Evolutionary conservation across 2,888 invertebrate genomes (phyloP).

Genomic region (Brachyptera risi): DNA sequence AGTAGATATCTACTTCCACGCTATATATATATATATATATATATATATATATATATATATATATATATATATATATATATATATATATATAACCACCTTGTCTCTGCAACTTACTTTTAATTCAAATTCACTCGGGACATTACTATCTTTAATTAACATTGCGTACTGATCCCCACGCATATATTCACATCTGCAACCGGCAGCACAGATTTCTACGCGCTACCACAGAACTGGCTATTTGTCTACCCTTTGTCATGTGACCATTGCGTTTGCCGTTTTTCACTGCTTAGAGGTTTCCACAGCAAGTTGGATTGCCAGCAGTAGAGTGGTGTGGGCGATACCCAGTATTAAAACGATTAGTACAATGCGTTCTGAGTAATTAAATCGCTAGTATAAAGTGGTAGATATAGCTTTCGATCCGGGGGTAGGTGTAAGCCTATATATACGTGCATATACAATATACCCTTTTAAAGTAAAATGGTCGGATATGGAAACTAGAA

Average conservation of each 20-base stretch:
- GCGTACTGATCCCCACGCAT: too few species aligned
- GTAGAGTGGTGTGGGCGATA: slow-evolving; percentile 32
- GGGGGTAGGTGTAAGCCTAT: neutral
- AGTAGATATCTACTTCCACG: too few species aligned
- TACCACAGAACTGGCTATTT: neutral
- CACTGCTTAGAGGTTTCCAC: neutral
- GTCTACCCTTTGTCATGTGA: slow-evolving; percentile 8
- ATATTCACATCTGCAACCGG: too few species aligned
- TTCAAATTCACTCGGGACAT: too few species aligned
- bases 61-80: too few species aligned
- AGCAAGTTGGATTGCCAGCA: slow-evolving; percentile 22
- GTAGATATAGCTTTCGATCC: slow-evolving; percentile 10
- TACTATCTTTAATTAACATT: too few species aligned
- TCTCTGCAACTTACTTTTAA: too few species aligned
- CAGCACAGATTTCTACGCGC: neutral
- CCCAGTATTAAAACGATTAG: slow-evolving; percentile 40
- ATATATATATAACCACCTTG: too few species aligned
- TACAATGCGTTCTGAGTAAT: slow-evolving; percentile 39
- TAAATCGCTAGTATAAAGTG: slow-evolving; percentile 36
- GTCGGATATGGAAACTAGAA: slow-evolving; percentile 9
- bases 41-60: too few species aligned
- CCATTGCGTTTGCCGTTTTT: neutral
- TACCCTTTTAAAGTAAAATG: neutral
- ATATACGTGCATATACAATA: too few species aligned
- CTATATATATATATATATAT: too few species aligned